These are phyloP conservation scores for Cordilura impudica DNA, from an alignment of 2,888 invertebrate genomes.

Conservation along the genomic window DNA sequence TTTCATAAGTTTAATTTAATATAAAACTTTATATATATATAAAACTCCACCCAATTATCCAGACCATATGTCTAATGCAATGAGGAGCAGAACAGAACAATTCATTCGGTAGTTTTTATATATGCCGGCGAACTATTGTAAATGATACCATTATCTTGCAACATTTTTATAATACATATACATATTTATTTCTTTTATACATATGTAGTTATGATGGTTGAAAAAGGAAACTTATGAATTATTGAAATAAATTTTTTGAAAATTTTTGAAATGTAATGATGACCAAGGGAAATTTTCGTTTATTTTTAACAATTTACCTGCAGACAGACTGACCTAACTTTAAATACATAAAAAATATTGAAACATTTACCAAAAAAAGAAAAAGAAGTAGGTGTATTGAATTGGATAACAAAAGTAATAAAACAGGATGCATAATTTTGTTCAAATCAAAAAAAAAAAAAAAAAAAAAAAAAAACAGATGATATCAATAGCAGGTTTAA, in stretches of 20 bases:
- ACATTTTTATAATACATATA: slow-evolving; percentile 38
- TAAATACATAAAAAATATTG: slow-evolving; percentile 61
- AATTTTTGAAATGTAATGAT: slow-evolving; percentile 74
- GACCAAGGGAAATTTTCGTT: slow-evolving; percentile 70
- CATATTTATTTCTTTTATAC: slow-evolving; percentile 13
- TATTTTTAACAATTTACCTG: slow-evolving; percentile 42
- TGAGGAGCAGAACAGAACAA: slow-evolving; percentile 14
- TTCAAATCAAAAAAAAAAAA: neutral
- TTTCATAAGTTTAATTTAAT: too few relatives aligned
- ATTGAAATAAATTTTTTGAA: slow-evolving; percentile 48
- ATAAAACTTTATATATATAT: neutral
- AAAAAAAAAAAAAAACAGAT: neutral
- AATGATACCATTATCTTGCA: slow-evolving; percentile 59
- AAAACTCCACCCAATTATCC: slow-evolving; percentile 25
- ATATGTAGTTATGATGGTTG: slow-evolving; percentile 23
- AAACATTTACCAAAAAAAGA: slow-evolving; percentile 40
- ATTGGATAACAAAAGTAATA: neutral
- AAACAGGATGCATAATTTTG: slow-evolving; percentile 7
- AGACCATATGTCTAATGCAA: neutral
- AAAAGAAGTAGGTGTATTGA: slow-evolving; percentile 26
- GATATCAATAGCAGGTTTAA: too few relatives aligned
- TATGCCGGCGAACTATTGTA: slow-evolving; percentile 34
- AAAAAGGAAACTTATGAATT: slow-evolving; percentile 40
- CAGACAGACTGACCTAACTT: slow-evolving; percentile 53
- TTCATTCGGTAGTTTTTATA: slow-evolving; percentile 13